Base-by-base conservation (phyloP, 2,113 vertebrate genomes). In the Dendropsophus ebraccatus region DNA sequence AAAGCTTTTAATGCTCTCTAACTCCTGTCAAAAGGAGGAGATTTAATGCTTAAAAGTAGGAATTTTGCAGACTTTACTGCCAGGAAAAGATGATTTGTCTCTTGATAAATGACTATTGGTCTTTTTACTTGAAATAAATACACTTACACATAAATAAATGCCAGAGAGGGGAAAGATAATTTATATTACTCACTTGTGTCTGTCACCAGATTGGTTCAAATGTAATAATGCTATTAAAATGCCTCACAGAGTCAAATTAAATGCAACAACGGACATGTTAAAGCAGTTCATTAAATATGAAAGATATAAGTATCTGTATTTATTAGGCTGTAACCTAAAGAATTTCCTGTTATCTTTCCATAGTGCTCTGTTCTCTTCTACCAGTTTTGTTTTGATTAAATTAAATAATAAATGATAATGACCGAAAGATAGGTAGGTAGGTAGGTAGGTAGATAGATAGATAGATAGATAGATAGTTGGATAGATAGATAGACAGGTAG, bases 1-100 rank as follows among this genome's bases (percentile, higher is more conserved):
- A 94, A 93, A 94, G 92, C 93, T 94, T 94, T 94, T 95, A 96
- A 95, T 94, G 95, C 93, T 94, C 95, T 96, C 93, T 94, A 95
- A 94, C 92, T 92, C 90, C 93, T 94, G 94, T 95, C 93, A 95
- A 93, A 94, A 90, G 89, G 92, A 86, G 88, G 92, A 94, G 94
- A 95, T 95, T 94, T 94, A 95, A 89, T 92, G 90, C 91, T 93
- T 95, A 95, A 96, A 95, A 95, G 95, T 94, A 92, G 92, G 92
- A 92, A 94, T 95, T 95, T 94, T 95, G 94, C 94, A 95, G 94
- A 94, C 94, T 94, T 93, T 89, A 91, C 91, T 96, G 93, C 92
- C 94, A 94, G 92, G 93, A 92, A 94, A 93, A 95, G 94, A 95
- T 93, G 94, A 95, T 95, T 94, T 94, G 92, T 95, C 92, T 92